Percentiles rank a stretch among this genome's conserved stretches.
Conservation (phyloP, 2,888 invertebrate genomes). For the Falcaria lacertinaria region DNA sequence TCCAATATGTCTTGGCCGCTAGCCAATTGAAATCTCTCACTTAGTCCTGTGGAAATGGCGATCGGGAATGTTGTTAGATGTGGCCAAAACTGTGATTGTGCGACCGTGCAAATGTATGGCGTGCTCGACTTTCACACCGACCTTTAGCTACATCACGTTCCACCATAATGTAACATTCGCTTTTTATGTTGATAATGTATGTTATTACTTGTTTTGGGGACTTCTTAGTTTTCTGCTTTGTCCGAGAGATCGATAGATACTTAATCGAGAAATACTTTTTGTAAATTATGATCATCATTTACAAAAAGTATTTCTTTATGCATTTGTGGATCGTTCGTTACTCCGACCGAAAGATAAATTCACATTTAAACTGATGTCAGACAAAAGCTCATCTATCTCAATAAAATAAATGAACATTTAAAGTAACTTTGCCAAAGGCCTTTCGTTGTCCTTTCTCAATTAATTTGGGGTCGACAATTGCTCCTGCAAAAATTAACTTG, state of each 20-base stretch:
- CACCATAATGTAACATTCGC: background rate
- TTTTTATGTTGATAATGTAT: no score
- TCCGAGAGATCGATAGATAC: no score
- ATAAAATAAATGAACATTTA: background rate
- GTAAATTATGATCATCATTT: no score
- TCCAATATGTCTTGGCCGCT: conserved; percentile 47
- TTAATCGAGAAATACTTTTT: no score
- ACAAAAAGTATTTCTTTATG: no score
- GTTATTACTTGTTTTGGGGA: no score
- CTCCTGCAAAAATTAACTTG: background rate
- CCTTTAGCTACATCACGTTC: background rate
- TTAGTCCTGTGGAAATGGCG: conserved; percentile 36
- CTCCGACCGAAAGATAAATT: background rate
- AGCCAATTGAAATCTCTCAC: conserved; percentile 50
- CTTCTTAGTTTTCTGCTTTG: no score
- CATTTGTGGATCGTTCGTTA: background rate
- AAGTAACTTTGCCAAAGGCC: background rate
- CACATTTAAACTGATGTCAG: background rate
- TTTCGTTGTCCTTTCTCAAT: background rate
- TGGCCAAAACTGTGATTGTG: conserved; percentile 19
- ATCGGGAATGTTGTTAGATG: conserved; percentile 31
- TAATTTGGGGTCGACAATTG: background rate
- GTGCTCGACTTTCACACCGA: background rate
- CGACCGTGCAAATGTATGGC: conserved; percentile 1
- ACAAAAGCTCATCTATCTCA: background rate